Conservation (phyloP, 2,113 vertebrate species). For the Carassius auratus region DNA sequence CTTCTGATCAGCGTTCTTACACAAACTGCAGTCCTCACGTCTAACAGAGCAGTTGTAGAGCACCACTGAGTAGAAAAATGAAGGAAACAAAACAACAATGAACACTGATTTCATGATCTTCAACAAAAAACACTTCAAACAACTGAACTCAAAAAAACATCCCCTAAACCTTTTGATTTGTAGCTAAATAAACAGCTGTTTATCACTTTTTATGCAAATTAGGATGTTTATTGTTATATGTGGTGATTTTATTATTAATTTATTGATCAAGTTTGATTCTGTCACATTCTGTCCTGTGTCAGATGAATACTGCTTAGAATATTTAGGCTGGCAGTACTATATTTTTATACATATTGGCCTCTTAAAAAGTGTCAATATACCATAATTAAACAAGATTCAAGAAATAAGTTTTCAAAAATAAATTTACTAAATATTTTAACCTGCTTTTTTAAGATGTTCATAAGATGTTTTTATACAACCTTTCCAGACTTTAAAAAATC, state of each 20-base stretch:
- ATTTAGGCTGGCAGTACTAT: neutral
- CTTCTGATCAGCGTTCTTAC: slow-evolving; percentile 76
- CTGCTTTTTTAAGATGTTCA: neutral
- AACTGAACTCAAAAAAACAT: too few relatives aligned
- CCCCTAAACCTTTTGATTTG: neutral
- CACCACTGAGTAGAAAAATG: slow-evolving; percentile 76
- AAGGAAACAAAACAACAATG: neutral
- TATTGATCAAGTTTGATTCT: neutral
- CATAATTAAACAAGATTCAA: neutral
- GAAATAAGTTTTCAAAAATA: neutral
- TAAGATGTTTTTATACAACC: neutral
- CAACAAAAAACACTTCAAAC: too few relatives aligned
- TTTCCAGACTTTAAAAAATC: neutral
- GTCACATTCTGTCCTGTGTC: neutral
- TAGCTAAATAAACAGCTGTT: too few relatives aligned
- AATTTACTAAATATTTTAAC: neutral
- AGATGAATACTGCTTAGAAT: neutral
- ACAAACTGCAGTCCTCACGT: slow-evolving; percentile 91
- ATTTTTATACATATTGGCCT: neutral
- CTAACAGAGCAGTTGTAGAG: slow-evolving; percentile 93
- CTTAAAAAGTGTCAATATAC: too few relatives aligned
- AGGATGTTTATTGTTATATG: neutral
- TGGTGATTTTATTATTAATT: neutral
- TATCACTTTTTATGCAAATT: neutral
- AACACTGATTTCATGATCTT: neutral